These are phyloP conservation scores for Pseudococcus viburni DNA, from an alignment of 2,888 invertebrate species.

Conservation along the genomic window DNA sequence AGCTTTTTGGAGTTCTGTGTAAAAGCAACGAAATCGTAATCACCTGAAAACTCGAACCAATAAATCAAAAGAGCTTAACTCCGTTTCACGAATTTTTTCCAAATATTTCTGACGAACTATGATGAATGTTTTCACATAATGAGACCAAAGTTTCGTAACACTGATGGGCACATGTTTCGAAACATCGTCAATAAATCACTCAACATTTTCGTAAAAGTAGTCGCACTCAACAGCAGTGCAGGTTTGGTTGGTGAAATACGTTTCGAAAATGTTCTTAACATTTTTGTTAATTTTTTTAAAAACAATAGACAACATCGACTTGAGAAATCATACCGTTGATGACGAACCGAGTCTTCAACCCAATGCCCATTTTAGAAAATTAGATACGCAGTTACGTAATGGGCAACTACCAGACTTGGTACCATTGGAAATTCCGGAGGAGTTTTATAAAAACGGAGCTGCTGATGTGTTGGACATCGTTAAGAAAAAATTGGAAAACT, in stretches of 20 bases:
- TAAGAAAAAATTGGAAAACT: constrained; percentile 9
- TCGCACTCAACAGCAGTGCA: background rate
- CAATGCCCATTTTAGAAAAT: background rate
- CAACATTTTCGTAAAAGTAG: background rate
- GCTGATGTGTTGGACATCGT: background rate
- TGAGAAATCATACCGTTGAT: background rate
- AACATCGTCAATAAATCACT: background rate
- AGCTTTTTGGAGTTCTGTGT: no score
- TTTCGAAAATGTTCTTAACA: background rate
- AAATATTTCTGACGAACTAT: background rate
- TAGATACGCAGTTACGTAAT: background rate
- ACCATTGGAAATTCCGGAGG: background rate
- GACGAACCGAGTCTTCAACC: background rate
- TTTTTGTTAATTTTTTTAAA: background rate
- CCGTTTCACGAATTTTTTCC: background rate
- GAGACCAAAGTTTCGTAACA: background rate
- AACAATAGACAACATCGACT: background rate
- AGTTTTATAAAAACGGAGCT: background rate
- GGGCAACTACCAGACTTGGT: background rate
- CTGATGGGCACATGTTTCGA: no score
- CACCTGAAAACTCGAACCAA: background rate
- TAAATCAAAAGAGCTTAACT: background rate
- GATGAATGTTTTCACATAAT: background rate
- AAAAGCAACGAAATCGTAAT: no score
- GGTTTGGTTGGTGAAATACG: background rate